phyloP scores from a whole-genome alignment of 1,140 invertebrate genomes.

The Macrostomum lignano region DNA sequence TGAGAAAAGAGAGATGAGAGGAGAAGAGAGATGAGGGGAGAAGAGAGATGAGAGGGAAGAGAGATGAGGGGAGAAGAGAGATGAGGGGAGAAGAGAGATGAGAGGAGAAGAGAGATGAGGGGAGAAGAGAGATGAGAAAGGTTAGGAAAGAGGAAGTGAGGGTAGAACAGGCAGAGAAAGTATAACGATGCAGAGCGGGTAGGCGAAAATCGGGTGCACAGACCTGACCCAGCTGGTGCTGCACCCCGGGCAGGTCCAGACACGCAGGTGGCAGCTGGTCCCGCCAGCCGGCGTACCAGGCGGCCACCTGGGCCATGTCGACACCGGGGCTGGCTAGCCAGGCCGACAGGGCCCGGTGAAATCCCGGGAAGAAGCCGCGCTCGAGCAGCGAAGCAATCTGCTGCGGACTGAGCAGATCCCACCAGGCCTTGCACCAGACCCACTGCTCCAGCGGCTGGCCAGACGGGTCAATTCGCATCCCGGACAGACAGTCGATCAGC shows the following conservation, averaged over 20 bases:
- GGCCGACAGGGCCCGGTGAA: conserved; percentile 42
- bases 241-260: conserved; percentile 36
- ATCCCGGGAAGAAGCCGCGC: conserved; percentile 56
- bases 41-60: no score
- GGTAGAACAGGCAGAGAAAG: no score
- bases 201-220: no score
- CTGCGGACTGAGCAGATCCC: conserved; percentile 40
- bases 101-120: no score
- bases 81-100: no score
- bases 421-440: conserved; percentile 62
- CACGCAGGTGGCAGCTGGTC: conserved; percentile 38
- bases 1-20: no score
- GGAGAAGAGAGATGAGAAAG: no score
- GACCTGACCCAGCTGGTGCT: no score
- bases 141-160: no score
- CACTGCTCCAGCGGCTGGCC: conserved; percentile 35
- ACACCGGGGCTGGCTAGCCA: conserved; percentile 40
- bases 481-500: conserved; percentile 14
- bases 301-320: conserved; percentile 46
- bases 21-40: no score
- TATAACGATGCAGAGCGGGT: no score
- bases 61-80: no score
- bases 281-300: conserved; percentile 68
- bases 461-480: conserved; percentile 19
- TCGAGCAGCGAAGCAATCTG: conserved; percentile 44